These are phyloP conservation scores for Drosophila infuscata DNA, from an alignment of 2,888 invertebrate genomes.

Conservation along the genomic window DNA sequence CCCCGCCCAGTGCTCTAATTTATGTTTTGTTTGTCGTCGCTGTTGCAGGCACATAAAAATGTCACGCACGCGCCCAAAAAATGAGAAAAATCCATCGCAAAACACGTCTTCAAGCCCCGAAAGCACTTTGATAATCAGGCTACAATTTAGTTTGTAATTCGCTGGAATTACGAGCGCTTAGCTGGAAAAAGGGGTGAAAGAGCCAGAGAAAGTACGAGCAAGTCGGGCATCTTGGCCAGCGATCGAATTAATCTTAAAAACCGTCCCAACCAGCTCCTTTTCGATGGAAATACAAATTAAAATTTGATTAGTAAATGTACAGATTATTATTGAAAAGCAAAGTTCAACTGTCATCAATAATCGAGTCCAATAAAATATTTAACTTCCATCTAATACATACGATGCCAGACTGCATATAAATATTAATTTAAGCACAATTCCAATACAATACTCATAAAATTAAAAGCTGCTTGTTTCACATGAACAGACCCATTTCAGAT, in stretches of 20 bases:
- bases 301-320: background rate
- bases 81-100: constrained; percentile 46
- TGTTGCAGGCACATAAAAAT: constrained; percentile 58
- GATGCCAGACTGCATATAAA: background rate
- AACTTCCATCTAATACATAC: background rate
- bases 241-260: constrained; percentile 11
- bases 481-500: constrained; percentile 3
- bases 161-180: constrained; percentile 40
- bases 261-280: background rate
- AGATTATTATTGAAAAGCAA: background rate
- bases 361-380: background rate
- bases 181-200: constrained; percentile 43
- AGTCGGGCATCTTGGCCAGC: background rate
- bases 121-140: constrained; percentile 43
- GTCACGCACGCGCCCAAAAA: constrained; percentile 63
- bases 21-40: constrained; percentile 68
- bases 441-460: background rate
- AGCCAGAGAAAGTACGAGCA: background rate
- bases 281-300: background rate
- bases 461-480: constrained; percentile 11
- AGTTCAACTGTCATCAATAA: background rate
- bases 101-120: constrained; percentile 37
- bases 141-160: constrained; percentile 38
- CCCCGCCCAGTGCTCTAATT: constrained; percentile 54
- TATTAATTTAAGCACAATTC: constrained; percentile 2